Conservation (phyloP, 2,888 invertebrate species). For the Lithophane ornitopus region DNA sequence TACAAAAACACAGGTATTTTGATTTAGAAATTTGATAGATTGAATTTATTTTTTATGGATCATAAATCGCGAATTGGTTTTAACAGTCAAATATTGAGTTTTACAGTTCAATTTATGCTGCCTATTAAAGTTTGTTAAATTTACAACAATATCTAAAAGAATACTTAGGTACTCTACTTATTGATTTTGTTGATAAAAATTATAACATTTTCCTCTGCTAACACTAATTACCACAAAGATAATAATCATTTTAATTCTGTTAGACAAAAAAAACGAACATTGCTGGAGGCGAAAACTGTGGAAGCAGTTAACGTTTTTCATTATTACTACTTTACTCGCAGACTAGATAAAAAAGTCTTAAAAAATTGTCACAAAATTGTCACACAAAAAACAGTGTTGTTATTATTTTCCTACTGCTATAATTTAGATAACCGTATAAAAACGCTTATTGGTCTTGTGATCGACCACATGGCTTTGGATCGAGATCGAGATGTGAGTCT, state of each 20-base stretch:
- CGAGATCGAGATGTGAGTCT: background rate
- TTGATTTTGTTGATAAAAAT: constrained; percentile 5
- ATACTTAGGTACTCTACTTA: background rate
- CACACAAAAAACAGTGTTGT: no score
- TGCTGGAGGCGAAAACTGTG: background rate
- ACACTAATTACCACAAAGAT: no score
- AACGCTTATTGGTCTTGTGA: background rate
- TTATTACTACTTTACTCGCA: background rate
- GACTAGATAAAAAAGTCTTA: constrained; percentile 20
- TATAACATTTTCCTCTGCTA: background rate
- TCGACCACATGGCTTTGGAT: background rate
- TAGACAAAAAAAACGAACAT: constrained; percentile 2
- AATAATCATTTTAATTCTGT: constrained; percentile 16
- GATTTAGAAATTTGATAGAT: background rate
- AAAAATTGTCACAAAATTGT: no score
- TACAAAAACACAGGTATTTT: background rate
- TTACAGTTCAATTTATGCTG: background rate
- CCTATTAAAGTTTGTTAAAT: background rate
- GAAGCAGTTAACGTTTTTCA: background rate
- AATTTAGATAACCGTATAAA: constrained; percentile 5
- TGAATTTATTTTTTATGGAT: background rate
- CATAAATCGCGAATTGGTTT: background rate
- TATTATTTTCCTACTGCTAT: background rate
- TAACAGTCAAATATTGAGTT: background rate
- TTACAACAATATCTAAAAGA: background rate